Percentiles rank a stretch among this genome's conserved stretches.
phyloP scores from a whole-genome alignment of 2,888 invertebrate species.

The Geophilus truncorum region DNA sequence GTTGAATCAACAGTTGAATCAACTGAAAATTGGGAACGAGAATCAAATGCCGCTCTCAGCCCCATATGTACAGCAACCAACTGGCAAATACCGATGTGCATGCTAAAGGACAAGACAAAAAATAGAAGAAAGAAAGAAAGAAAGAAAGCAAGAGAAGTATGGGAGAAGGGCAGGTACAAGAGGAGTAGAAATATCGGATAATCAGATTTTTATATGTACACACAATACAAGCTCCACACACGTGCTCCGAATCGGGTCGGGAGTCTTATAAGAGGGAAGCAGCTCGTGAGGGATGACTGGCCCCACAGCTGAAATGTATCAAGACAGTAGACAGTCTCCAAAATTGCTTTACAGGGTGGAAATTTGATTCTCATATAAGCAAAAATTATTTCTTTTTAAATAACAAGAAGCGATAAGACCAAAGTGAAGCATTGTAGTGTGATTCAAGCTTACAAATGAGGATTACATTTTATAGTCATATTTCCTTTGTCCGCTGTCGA shows the following conservation, averaged over 20 bases:
- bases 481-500: constrained; percentile 32
- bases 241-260: constrained; percentile 27
- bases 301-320: constrained; percentile 11
- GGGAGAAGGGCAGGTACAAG: constrained; percentile 17
- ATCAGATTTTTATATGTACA: constrained; percentile 22
- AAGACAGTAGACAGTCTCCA: constrained; percentile 13
- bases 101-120: neutral
- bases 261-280: constrained; percentile 14
- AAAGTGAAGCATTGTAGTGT: constrained; percentile 17
- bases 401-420: neutral
- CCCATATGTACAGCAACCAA: constrained; percentile 23
- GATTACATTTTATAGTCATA: neutral
- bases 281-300: constrained; percentile 6
- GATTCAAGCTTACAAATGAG: constrained; percentile 22
- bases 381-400: neutral
- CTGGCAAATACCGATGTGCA: neutral
- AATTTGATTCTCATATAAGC: neutral
- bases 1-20: neutral
- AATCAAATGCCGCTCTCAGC: constrained; percentile 19
- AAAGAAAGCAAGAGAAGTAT: neutral
- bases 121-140: neutral
- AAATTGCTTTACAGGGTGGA: neutral
- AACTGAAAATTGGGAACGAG: constrained; percentile 20
- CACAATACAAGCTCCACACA: constrained; percentile 27
- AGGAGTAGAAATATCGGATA: constrained; percentile 24